Base-by-base conservation (phyloP, 2,888 invertebrate species). In the Eulithis testata region DNA sequence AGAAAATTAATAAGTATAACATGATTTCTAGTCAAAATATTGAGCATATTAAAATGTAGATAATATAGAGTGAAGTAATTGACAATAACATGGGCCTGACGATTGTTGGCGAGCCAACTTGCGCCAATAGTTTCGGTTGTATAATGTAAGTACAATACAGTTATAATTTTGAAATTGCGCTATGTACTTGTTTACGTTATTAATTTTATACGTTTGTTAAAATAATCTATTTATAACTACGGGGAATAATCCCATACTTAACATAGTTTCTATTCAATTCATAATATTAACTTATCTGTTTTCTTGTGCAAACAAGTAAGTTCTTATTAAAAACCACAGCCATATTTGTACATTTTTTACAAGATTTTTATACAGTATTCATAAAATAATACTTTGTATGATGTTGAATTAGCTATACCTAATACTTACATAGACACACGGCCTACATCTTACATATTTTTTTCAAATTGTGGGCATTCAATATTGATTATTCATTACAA, bases 11-110 rank as follows among this genome's bases (percentile, higher is more conserved):
- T 88, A 86, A 88, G 85, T 89, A 88, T 88, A 90, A 90, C 89
- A 92, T 90, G 92, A 90, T 91, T 93, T 93, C 93, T 93, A 93
- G 93, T 93, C 93, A 93, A 91, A 91, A 89, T 91, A 91, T 92
- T 90, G 90, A 93, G 87, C 91, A 90, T 91, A 91, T 90, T 89
- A 87, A 89, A 88, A 84, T 87, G 90, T 92, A 92, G 89, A 88
- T 90, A 88, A 86, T 85, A 88, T 87, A 88, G 84, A 86, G 63
- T 80, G 87, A 87, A 84, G 89, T 91, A 91, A 89, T 90, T 93
- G 93, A 93, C 93, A 93, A 93, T 93, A 93, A 93, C 86, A 87
- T 87, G 76, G 91, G 91, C 88, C 90, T 89, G 89, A 80, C 83
- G 81, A 76, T 77, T 61, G 74, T 71, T 68, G 73, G 73, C 75